Percentiles rank a stretch among this genome's conserved stretches.
These are phyloP conservation scores for Caloenas nicobarica DNA, from an alignment of 2,113 vertebrate species.

Conservation along the genomic window DNA sequence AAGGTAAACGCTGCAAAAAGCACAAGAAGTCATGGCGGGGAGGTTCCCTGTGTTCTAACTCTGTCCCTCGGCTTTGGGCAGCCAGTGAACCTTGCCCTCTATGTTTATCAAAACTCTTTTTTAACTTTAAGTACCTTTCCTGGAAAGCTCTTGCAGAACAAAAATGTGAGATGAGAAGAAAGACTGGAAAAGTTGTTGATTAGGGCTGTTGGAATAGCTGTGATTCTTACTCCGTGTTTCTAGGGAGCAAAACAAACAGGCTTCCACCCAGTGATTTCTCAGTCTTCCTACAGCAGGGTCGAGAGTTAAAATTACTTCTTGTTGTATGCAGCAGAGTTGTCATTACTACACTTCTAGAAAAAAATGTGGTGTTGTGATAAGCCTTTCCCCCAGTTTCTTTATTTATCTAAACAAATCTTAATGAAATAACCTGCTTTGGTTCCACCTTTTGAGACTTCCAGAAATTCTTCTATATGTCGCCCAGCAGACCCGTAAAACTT, in stretches of 20 bases:
- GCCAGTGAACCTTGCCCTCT: background rate
- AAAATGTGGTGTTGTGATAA: background rate
- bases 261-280: background rate
- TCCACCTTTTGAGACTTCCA: background rate
- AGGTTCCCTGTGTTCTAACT: background rate
- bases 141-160: background rate
- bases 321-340: background rate
- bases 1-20: background rate
- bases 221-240: background rate
- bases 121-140: background rate
- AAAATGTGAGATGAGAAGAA: background rate
- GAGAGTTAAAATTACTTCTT: background rate
- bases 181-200: background rate
- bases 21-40: background rate
- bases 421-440: background rate
- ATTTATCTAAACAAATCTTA: background rate
- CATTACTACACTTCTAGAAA: background rate
- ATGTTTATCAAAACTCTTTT: background rate
- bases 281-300: background rate
- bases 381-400: background rate
- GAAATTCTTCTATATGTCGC: accelerated
- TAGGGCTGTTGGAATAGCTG: background rate
- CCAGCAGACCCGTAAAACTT: background rate
- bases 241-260: background rate
- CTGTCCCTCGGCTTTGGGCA: background rate